Evolutionary conservation across 2,888 invertebrate genomes (phyloP).

Genomic region (Meganola albula): DNA sequence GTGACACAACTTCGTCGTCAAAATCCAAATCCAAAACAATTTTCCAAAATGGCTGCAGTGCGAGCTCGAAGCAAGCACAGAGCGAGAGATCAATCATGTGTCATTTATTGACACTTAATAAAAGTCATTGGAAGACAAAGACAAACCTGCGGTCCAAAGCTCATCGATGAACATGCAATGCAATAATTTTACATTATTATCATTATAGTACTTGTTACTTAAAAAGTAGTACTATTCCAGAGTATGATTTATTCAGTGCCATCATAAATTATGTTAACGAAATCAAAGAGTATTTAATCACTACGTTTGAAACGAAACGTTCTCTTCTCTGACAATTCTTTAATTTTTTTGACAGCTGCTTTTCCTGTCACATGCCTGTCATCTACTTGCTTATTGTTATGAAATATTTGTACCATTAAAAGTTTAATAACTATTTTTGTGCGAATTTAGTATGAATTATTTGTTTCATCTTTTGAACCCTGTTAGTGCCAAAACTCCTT

Average conservation of each 20-base stretch:
- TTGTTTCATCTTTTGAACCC: slow-evolving; percentile 19
- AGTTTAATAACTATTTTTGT: slow-evolving; percentile 10
- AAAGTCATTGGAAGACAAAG: too few species aligned
- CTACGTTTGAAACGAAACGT: slow-evolving; percentile 1
- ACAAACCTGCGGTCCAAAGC: too few species aligned
- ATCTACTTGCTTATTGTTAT: slow-evolving; percentile 12
- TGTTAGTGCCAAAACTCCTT: slow-evolving; percentile 20
- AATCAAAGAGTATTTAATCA: too few species aligned
- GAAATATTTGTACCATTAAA: slow-evolving; percentile 20
- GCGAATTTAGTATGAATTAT: slow-evolving; percentile 40
- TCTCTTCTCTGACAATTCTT: too few species aligned
- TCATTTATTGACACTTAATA: slow-evolving; percentile 14
- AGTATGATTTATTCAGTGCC: too few species aligned
- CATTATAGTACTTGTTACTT: too few species aligned
- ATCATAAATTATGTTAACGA: too few species aligned
- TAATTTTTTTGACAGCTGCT: background rate
- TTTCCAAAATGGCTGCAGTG: slow-evolving; percentile 40
- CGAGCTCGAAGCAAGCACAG: too few species aligned
- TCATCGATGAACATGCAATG: too few species aligned
- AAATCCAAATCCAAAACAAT: slow-evolving; percentile 49
- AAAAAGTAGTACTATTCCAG: too few species aligned
- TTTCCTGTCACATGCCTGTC: background rate
- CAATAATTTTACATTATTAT: too few species aligned
- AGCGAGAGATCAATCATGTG: too few species aligned
- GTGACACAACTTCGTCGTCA: slow-evolving; percentile 51